Conservation (phyloP, 2,113 vertebrate species). For the Misgurnus anguillicaudatus region DNA sequence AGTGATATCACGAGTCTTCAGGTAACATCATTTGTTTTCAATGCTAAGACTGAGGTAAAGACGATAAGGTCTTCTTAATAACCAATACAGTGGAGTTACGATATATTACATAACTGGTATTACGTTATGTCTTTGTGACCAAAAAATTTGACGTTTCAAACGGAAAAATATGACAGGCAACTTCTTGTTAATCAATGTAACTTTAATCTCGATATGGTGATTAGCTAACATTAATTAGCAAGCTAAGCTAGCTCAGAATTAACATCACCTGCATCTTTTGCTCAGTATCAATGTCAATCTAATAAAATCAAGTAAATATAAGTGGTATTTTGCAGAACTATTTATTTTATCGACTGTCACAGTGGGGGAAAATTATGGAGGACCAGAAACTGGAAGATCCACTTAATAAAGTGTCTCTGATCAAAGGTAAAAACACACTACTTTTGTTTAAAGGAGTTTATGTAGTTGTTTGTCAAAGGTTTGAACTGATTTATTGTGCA, state of each 20-base stretch:
- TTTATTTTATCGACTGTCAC: conserved; percentile 40
- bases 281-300: no score
- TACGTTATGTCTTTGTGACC: not conserved
- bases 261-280: conserved; percentile 5
- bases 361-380: conserved; percentile 88
- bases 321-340: not conserved
- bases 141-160: not conserved
- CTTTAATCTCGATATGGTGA: not conserved
- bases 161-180: not conserved
- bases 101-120: conserved; percentile 8
- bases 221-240: not conserved
- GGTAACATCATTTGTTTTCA: conserved; percentile 63
- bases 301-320: not conserved
- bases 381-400: conserved; percentile 88
- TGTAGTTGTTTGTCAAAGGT: not conserved
- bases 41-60: not conserved
- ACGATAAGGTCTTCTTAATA: not conserved
- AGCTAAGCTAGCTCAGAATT: not conserved
- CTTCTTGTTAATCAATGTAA: not conserved
- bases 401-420: conserved; percentile 85
- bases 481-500: not conserved
- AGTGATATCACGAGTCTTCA: conserved; percentile 77
- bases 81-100: not conserved
- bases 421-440: conserved; percentile 83
- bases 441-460: not conserved